phyloP scores from a whole-genome alignment of 2,797 vertebrate genomes.

The Crypturellus tataupa region DNA sequence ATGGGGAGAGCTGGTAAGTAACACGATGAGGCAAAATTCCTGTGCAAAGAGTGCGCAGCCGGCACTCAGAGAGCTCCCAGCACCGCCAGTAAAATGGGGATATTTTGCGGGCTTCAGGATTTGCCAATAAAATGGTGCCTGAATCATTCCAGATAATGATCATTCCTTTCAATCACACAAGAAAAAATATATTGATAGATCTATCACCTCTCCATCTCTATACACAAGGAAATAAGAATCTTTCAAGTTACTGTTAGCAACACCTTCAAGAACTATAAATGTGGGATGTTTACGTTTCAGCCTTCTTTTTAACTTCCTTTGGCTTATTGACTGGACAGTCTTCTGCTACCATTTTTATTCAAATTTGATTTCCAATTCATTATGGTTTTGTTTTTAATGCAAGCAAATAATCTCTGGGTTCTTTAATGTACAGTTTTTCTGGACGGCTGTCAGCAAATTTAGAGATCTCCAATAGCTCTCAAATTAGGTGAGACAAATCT shows the following conservation, averaged over 20 bases:
- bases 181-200: too few species aligned
- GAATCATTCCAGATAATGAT: not conserved
- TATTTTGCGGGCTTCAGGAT: not conserved
- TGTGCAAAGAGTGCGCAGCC: not conserved
- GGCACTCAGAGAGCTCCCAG: not conserved
- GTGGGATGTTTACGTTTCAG: not conserved
- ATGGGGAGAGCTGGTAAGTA: not conserved
- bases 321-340: not conserved
- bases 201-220: not conserved
- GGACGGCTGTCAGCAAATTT: not conserved
- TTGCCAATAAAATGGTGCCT: not conserved
- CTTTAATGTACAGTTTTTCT: not conserved
- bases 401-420: not conserved
- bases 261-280: not conserved
- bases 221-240: not conserved
- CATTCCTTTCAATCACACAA: not conserved
- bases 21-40: rapidly evolving
- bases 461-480: not conserved
- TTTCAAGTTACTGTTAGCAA: not conserved
- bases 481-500: not conserved
- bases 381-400: not conserved
- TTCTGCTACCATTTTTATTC: conserved; percentile 8
- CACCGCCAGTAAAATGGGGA: not conserved
- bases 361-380: conserved; percentile 3
- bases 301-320: not conserved